Percentiles rank a stretch among this genome's conserved stretches.
Evolutionary conservation across 2,888 invertebrate species (phyloP).

Genomic region (Drosophila melanocephala): DNA sequence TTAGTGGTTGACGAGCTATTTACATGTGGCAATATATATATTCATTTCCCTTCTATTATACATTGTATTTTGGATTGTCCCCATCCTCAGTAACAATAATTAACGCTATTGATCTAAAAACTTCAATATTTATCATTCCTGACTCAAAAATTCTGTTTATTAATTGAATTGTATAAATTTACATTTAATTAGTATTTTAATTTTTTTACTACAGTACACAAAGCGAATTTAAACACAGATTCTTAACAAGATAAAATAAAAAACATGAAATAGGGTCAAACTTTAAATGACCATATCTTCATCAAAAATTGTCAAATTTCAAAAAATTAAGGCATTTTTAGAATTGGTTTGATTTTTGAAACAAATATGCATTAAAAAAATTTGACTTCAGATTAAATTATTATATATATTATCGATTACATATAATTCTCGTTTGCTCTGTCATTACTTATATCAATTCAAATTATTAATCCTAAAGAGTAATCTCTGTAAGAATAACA

Average conservation of each 20-base stretch:
- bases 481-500: not conserved
- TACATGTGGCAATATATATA: conserved; percentile 41
- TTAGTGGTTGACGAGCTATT: conserved; percentile 29
- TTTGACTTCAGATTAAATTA: too few species aligned
- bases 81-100: not conserved
- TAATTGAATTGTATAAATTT: not conserved
- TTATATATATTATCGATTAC: not conserved
- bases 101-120: not conserved
- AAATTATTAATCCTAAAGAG: not conserved
- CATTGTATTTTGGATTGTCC: not conserved
- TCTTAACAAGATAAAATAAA: not conserved
- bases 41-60: conserved; percentile 34
- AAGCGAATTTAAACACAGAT: not conserved
- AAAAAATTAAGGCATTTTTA: too few species aligned
- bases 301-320: too few species aligned
- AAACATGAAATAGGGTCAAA: not conserved
- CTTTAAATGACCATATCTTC: not conserved
- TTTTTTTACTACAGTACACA: not conserved
- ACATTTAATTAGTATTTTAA: not conserved
- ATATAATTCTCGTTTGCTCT: not conserved
- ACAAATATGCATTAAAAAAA: too few species aligned
- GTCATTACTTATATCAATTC: too few species aligned
- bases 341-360: too few species aligned
- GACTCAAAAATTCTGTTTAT: not conserved
- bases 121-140: not conserved